Conservation (phyloP, 1,140 invertebrate species). For the Pentalonia nigronervosa region DNA sequence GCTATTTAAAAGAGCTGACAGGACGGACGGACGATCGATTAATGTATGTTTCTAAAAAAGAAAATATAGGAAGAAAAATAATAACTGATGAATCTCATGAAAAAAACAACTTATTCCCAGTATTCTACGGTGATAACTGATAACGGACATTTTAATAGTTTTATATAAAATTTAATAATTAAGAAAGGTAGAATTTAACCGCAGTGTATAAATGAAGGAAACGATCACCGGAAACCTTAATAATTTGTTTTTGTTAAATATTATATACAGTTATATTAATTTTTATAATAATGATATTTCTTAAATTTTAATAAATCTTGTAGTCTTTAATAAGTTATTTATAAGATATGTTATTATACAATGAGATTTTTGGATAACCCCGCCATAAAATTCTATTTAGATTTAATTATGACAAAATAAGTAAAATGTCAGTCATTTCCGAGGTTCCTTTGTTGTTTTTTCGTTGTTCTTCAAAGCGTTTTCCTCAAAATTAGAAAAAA, state of each 20-base stretch:
- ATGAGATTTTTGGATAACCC: no score
- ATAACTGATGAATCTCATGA: neutral
- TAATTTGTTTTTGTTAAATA: neutral
- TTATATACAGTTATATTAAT: no score
- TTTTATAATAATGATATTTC: no score
- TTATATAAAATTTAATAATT: neutral
- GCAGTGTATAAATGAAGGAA: neutral
- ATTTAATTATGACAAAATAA: no score
- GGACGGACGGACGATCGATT: neutral
- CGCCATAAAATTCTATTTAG: no score
- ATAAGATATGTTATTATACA: no score
- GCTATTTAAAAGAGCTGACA: neutral
- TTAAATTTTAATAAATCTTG: no score
- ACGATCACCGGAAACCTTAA: neutral
- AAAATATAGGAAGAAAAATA: neutral
- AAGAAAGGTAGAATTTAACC: neutral
- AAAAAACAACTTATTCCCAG: neutral
- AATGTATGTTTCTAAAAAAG: neutral
- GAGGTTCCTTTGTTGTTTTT: no score
- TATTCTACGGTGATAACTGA: neutral
- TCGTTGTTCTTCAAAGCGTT: no score
- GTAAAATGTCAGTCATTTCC: no score
- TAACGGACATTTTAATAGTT: neutral
- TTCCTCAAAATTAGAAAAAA: no score
- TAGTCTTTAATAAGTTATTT: no score